Evolutionary conservation across 2,113 vertebrate species (phyloP), one percentile per base, ranked within the genome.

Genomic region (Sinosuthora webbiana): DNA sequence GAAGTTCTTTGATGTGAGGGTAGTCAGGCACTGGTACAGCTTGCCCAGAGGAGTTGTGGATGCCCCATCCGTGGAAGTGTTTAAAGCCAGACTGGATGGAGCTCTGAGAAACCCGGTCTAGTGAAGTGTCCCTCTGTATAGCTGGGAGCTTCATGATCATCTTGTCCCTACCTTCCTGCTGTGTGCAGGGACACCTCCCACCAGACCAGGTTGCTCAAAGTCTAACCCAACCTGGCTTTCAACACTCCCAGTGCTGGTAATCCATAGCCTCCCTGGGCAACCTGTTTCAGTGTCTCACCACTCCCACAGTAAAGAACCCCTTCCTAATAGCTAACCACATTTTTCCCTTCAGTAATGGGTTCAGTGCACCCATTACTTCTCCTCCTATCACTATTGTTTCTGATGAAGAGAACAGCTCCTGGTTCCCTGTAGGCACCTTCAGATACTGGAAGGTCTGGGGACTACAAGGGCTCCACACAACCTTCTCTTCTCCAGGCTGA

Each of bases 1-100:
- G 20, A 53, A 47, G 16, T 35, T 60, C 14, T 47, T 31, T 41
- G 11, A 11, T 68, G 7, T 68, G 24, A 60, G 20, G 3, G 15
- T 53, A 13, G 11, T 39, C 24, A 68, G 28, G 28, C 16, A 17
- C 16, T 68, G 37, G 28, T 30, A 53, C 7, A 52, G 20, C 9
- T 60, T 39, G 3, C 9, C 15, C 28, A 68, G 78, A 41, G 11
- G 10, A 30, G 7, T 3, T 82, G 13, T 60, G 24, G 11, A 35
- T 62, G 16, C 6, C 6, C 14, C 9, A 55, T 35, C 11, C 0
- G 0, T 41, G 21, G 30, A 75, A 45, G 7, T 9, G 12, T 41
- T 68, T n/a, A 82, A 60, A 28, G 24, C 13, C 28, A 53, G 16
- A 28, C 52, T 67, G 9, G 18, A 37, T 23, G 18, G 27, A 44